Evolutionary conservation across 2,888 invertebrate species (phyloP).

Genomic region (Euplagia quadripunctaria): DNA sequence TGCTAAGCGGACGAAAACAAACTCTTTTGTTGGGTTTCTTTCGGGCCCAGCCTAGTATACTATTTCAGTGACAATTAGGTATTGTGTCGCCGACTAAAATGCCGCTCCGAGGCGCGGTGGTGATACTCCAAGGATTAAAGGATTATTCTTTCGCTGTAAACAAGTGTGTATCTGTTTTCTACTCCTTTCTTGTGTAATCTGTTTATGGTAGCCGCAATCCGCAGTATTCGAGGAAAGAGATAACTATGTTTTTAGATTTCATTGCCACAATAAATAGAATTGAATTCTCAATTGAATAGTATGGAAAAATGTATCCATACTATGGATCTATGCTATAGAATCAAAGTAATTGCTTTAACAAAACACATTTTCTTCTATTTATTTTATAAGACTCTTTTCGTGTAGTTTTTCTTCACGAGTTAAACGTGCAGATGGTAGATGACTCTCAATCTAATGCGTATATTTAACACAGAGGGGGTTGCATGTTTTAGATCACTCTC

Average conservation of each 20-base stretch:
- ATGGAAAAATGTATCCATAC: not conserved
- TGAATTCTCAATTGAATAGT: not conserved
- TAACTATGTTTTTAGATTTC: constrained; percentile 6
- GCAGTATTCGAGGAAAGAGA: constrained; percentile 32
- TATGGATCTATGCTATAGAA: not conserved
- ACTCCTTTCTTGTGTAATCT: constrained; percentile 62
- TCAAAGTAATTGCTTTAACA: not conserved
- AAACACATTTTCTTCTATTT: constrained; percentile 1
- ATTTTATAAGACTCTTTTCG: not conserved
- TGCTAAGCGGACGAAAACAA: constrained; percentile 81
- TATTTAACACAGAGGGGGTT: no score
- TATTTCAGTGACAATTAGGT: constrained; percentile 75
- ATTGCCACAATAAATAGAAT: constrained; percentile 6
- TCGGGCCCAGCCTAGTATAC: constrained; percentile 61
- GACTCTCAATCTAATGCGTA: no score
- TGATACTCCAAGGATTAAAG: constrained; percentile 82
- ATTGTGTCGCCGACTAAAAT: constrained; percentile 66
- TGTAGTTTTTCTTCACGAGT: no score
- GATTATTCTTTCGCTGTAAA: constrained; percentile 74
- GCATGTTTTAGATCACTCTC: no score
- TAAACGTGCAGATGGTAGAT: no score
- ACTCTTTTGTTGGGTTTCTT: constrained; percentile 74
- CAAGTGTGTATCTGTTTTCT: constrained; percentile 71
- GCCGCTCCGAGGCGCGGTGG: constrained; percentile 66
- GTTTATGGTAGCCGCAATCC: constrained; percentile 37